These are phyloP conservation scores for Xenopus petersii DNA, from an alignment of 2,797 vertebrate genomes.

Conservation along the genomic window DNA sequence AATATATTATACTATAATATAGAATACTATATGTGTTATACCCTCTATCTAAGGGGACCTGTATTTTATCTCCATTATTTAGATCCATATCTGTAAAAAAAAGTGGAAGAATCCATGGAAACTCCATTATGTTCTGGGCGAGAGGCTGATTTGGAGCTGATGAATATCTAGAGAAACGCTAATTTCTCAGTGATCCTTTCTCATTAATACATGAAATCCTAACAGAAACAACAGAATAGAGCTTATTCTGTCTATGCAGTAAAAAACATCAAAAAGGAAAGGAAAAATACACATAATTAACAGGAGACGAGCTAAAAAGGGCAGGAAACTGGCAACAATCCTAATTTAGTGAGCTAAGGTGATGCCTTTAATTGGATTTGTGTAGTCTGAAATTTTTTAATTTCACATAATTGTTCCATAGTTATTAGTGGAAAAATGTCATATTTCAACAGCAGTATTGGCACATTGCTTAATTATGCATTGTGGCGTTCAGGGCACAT, in stretches of 20 bases:
- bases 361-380: slow-evolving; percentile 68
- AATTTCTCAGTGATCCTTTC: no score
- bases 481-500: slow-evolving; percentile 40
- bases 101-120: no score
- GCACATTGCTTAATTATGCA: slow-evolving; percentile 56
- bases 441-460: slow-evolving; percentile 62
- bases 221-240: slow-evolving; percentile 4
- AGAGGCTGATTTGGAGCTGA: no score
- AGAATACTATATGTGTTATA: no score
- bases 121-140: no score
- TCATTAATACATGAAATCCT: no score
- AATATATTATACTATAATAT: no score
- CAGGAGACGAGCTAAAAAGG: slow-evolving; percentile 65
- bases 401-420: slow-evolving; percentile 64
- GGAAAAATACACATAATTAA: slow-evolving; percentile 65
- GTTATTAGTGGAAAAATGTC: slow-evolving; percentile 63
- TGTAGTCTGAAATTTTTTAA: slow-evolving; percentile 58
- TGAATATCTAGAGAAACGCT: no score
- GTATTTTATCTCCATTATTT: no score
- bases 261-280: slow-evolving; percentile 49
- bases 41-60: no score
- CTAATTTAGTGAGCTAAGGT: slow-evolving; percentile 61
- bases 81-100: no score
- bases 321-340: slow-evolving; percentile 72
- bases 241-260: slow-evolving; percentile 52